These are phyloP conservation scores for Oscheius onirici DNA, from an alignment of 2,888 invertebrate genomes.

Conservation along the genomic window DNA sequence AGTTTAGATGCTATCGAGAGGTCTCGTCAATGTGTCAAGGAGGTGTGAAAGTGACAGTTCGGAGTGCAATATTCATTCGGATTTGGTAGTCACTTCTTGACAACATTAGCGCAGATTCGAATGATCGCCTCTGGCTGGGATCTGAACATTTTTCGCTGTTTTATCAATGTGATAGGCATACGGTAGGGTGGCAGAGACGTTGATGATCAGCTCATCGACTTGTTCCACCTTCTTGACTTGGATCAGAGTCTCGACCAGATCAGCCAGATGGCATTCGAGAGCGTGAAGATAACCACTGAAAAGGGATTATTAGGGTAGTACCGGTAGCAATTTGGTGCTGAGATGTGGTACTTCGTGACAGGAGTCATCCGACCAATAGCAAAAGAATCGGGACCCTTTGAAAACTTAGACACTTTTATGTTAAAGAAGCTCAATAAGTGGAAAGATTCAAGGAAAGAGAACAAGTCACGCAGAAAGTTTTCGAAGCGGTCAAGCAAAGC, in stretches of 20 bases:
- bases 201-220: not conserved
- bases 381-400: too few relatives aligned
- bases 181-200: not conserved
- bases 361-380: too few relatives aligned
- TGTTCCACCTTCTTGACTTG: not conserved
- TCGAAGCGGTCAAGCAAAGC: too few relatives aligned
- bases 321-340: too few relatives aligned
- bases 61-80: not conserved
- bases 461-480: too few relatives aligned
- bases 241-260: conserved; percentile 1
- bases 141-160: not conserved
- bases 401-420: too few relatives aligned
- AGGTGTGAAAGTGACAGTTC: not conserved
- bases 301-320: not conserved
- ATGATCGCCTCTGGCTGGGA: not conserved
- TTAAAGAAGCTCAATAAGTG: too few relatives aligned
- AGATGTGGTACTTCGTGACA: too few relatives aligned
- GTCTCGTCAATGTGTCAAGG: conserved; percentile 14
- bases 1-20: conserved; percentile 25
- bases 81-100: not conserved
- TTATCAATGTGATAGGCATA: not conserved
- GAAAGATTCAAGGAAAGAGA: too few relatives aligned
- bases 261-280: conserved; percentile 6
- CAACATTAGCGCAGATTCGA: conserved; percentile 1
- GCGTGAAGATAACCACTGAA: conserved; percentile 8